phyloP scores from a whole-genome alignment of 2,797 vertebrate genomes.

The Sebastes umbrosus region DNA sequence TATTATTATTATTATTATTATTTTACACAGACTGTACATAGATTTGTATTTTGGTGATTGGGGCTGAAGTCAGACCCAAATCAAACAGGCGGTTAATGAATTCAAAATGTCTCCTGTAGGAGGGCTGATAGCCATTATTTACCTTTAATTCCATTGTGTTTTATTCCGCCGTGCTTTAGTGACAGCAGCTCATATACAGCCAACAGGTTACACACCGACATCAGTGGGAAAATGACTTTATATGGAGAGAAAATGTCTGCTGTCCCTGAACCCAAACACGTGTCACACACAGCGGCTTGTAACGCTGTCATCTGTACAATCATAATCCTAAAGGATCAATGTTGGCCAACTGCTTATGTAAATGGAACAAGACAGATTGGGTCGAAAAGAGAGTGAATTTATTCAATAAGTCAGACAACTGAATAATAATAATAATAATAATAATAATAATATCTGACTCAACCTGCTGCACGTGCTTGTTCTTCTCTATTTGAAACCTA shows the following conservation, averaged over 20 bases:
- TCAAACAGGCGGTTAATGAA: slow-evolving; percentile 6
- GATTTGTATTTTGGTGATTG: background rate
- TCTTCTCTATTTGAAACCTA: background rate
- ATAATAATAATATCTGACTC: background rate
- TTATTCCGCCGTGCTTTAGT: slow-evolving; percentile 1
- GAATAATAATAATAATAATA: too few species aligned
- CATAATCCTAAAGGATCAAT: background rate
- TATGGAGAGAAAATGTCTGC: background rate
- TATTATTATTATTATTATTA: too few species aligned
- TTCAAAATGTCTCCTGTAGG: slow-evolving; percentile 51
- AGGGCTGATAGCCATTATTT: background rate
- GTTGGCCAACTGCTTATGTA: background rate
- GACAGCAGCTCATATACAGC: background rate
- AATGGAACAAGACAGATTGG: background rate
- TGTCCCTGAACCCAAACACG: background rate
- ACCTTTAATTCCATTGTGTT: slow-evolving; percentile 20
- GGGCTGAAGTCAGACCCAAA: background rate
- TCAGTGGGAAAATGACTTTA: background rate
- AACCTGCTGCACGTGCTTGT: background rate
- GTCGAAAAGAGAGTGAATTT: background rate
- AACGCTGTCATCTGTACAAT: background rate
- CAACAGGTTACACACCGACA: background rate
- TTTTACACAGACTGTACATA: background rate
- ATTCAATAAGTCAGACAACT: background rate
- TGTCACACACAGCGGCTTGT: background rate